Evolutionary conservation across 2,888 invertebrate genomes (phyloP), one percentile per base, ranked within the genome.

Genomic region (Eupeodes latifasciatus): DNA sequence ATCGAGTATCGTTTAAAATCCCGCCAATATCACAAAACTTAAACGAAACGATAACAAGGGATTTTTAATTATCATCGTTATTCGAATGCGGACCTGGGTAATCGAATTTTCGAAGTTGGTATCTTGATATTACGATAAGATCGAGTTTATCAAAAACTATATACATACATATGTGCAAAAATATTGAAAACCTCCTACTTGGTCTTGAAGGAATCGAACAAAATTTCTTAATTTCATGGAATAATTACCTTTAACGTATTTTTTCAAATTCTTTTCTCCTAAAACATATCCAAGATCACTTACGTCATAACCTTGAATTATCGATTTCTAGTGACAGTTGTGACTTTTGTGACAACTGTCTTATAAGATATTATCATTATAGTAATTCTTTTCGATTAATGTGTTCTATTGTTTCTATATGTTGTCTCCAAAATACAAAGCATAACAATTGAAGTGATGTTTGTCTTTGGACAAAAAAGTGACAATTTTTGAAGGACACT

Each of bases 251-350:
- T 27, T 6, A 12, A 27, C 1, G 27, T 19, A 14, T 57, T 57
- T 57, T 57, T 27, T 57, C 10, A 55, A 55, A 55, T 19, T 19
- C 19, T 19, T 19, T 19, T 19, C 19, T 19, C 19, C 19, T 1
- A 12, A 4, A 16, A 51, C 16, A 16, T 16, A 10, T 51, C 2
- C 3, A 34, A 27, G 40, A 16, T 66, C 40, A 71, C 53, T 55
- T 62, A 75, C 62, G 36, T 61, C 49, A 61, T 51, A 75, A 34
- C 75, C 75, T 75, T 75, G 75, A 75, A 75, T 61, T 62, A 61
- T 61, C 61, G 36, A 49, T 61, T 27, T 59, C 74, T 74, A 36
- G 27, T 61, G 59, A 61, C 59, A 59, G 49, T 74, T 49, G 44
- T 16, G 2, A 59, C 40, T 40, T 44, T 7, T n/a, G 36, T 62